These are phyloP conservation scores for Lemur catta DNA, from an alignment of 2,797 vertebrate genomes.

Conservation along the genomic window DNA sequence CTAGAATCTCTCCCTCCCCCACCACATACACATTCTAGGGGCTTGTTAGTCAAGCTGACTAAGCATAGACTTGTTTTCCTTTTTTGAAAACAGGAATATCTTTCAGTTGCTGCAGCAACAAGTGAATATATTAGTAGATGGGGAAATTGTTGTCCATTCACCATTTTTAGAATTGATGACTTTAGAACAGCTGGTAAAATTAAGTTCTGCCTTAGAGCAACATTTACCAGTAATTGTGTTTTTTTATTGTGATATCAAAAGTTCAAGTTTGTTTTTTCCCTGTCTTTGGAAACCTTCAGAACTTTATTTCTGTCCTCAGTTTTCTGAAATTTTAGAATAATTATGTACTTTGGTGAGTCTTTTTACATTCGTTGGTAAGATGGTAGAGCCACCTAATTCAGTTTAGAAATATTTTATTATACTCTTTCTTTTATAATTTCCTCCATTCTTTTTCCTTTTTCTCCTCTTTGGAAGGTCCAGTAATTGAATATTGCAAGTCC, in stretches of 20 bases:
- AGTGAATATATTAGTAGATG: neutral
- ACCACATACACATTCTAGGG: neutral
- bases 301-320: neutral
- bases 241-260: neutral
- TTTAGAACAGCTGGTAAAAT: neutral
- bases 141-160: neutral
- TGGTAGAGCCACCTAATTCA: neutral
- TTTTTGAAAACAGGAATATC: neutral
- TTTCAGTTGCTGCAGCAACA: neutral
- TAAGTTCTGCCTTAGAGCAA: neutral
- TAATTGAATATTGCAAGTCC: neutral
- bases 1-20: too few species aligned
- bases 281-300: neutral
- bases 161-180: neutral
- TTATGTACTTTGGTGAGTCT: neutral
- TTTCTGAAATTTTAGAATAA: neutral
- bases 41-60: neutral
- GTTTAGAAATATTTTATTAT: neutral
- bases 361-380: neutral
- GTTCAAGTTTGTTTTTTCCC: neutral
- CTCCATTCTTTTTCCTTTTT: neutral
- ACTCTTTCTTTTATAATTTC: neutral
- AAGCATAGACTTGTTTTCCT: neutral
- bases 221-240: neutral
- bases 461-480: neutral